Percentiles rank a stretch among this genome's conserved stretches.
phyloP scores from a whole-genome alignment of 2,888 invertebrate genomes.

The Leptarthrus brevirostris region DNA sequence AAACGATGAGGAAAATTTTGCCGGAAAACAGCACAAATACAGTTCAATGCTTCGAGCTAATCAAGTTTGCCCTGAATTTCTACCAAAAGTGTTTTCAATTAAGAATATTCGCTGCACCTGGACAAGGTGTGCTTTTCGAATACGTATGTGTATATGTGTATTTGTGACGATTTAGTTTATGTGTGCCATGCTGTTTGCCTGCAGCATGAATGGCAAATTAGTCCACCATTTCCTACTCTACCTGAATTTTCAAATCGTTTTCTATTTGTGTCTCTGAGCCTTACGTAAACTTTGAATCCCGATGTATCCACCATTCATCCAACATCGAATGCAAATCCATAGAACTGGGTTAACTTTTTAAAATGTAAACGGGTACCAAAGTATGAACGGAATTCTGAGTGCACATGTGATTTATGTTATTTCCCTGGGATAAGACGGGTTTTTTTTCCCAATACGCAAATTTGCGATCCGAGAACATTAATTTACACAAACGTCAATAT shows the following conservation, averaged over 20 bases:
- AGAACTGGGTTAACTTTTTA: constrained; percentile 16
- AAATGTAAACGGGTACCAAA: neutral
- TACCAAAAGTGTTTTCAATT: constrained; percentile 38
- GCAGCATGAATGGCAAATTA: constrained; percentile 11
- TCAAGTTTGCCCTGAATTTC: constrained; percentile 29
- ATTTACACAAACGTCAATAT: constrained; percentile 16
- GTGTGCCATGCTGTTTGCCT: neutral
- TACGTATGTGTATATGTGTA: too few species aligned
- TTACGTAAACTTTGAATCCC: neutral
- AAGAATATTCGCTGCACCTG: constrained; percentile 16
- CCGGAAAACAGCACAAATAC: constrained; percentile 7
- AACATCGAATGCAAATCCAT: constrained; percentile 14
- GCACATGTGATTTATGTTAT: constrained; percentile 24
- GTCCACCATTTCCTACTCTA: neutral
- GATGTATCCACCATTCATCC: neutral
- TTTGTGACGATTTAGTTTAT: too few species aligned
- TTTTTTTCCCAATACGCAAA: too few species aligned
- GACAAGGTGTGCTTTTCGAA: neutral
- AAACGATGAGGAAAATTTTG: neutral
- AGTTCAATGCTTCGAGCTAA: constrained; percentile 20
- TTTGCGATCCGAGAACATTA: neutral
- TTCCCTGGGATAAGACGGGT: too few species aligned
- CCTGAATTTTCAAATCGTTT: neutral
- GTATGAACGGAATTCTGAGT: constrained; percentile 2
- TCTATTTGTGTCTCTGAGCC: constrained; percentile 17